These are phyloP conservation scores for Melopsittacus undulatus DNA, from an alignment of 2,797 vertebrate genomes.

Conservation along the genomic window DNA sequence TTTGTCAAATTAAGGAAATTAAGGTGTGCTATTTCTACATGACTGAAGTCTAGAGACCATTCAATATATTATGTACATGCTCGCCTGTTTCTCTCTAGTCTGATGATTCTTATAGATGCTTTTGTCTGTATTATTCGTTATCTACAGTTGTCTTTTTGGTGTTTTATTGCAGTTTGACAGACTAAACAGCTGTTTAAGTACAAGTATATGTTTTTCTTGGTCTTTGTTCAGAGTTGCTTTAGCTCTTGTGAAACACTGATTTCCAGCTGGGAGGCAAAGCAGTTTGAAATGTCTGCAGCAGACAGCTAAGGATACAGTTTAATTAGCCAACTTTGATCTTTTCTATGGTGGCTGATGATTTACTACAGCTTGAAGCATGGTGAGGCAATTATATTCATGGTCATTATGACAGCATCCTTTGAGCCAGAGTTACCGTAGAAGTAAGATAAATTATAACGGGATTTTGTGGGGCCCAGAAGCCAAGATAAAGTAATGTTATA, in stretches of 20 bases:
- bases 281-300: constrained; percentile 60
- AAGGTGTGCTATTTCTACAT: background rate
- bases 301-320: constrained; percentile 64
- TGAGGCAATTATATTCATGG: constrained; percentile 63
- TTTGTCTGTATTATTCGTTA: background rate
- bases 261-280: constrained; percentile 66
- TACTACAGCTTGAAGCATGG: constrained; percentile 54
- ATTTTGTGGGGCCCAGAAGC: constrained; percentile 55
- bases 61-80: background rate
- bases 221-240: constrained; percentile 47
- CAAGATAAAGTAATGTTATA: constrained; percentile 37
- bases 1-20: constrained; percentile 34
- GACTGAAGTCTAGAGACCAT: background rate
- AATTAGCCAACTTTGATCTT: constrained; percentile 69
- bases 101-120: background rate
- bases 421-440: constrained; percentile 28
- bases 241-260: constrained; percentile 46
- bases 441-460: constrained; percentile 54
- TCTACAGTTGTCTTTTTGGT: constrained; percentile 9
- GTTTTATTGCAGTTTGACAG: constrained; percentile 27
- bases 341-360: constrained; percentile 57
- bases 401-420: constrained; percentile 59
- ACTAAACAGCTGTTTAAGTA: constrained; percentile 57
- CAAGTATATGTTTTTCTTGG: constrained; percentile 55
- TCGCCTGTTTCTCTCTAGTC: background rate